These are phyloP conservation scores for Channa maculata DNA, from an alignment of 2,113 vertebrate species.

Conservation along the genomic window DNA sequence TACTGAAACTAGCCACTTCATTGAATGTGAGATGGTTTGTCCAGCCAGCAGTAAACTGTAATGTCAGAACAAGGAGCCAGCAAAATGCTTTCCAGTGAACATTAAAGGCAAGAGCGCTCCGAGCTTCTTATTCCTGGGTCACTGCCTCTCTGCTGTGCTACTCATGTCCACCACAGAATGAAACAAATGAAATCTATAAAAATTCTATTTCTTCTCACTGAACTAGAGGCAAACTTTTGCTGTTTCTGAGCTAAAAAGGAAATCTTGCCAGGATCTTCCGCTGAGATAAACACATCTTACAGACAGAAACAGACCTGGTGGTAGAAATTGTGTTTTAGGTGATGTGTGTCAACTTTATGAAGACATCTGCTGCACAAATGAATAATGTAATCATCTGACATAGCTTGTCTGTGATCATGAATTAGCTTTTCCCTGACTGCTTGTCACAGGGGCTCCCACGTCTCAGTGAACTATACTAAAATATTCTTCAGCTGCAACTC, in stretches of 20 bases:
- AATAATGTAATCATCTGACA: constrained; percentile 62
- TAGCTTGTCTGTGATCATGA: constrained; percentile 60
- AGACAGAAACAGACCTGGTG: neutral
- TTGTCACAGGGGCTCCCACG: constrained; percentile 49
- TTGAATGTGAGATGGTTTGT: constrained; percentile 40
- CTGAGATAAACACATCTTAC: constrained; percentile 20
- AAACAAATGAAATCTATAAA: constrained; percentile 43
- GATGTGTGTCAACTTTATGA: constrained; percentile 42
- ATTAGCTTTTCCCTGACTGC: constrained; percentile 61
- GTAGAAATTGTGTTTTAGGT: constrained; percentile 21
- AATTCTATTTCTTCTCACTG: constrained; percentile 11
- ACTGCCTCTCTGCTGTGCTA: constrained; percentile 33
- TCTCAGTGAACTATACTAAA: constrained; percentile 43
- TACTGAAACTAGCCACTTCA: constrained; percentile 33
- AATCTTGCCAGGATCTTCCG: constrained; percentile 32
- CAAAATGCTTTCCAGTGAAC: constrained; percentile 56
- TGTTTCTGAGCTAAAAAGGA: constrained; percentile 19
- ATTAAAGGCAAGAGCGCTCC: constrained; percentile 37
- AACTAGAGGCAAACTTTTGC: constrained; percentile 19
- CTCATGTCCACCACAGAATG: constrained; percentile 43
- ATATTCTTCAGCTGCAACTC: constrained; percentile 58
- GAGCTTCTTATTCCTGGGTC: constrained; percentile 54
- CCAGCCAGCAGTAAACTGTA: constrained; percentile 47
- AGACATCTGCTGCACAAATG: constrained; percentile 48
- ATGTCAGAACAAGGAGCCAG: constrained; percentile 46